These are phyloP conservation scores for Alethe diademata DNA, from an alignment of 2,113 vertebrate species.

Conservation along the genomic window DNA sequence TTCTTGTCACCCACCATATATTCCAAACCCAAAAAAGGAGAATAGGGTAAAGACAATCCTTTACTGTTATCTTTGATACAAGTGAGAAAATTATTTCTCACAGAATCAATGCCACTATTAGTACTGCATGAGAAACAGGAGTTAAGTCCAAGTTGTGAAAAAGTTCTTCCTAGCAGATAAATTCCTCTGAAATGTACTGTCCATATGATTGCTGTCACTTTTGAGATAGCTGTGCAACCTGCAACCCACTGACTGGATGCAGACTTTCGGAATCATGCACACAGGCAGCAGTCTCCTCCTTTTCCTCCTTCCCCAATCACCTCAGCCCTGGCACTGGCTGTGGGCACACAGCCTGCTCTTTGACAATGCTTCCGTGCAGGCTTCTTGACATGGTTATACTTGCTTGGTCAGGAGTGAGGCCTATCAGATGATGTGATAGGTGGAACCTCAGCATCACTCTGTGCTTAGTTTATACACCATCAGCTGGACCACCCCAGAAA, in stretches of 20 bases:
- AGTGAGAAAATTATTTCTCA: not conserved
- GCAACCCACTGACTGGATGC: not conserved
- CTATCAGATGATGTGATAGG: not conserved
- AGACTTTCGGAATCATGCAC: not conserved
- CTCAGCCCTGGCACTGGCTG: not conserved
- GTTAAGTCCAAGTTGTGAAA: not conserved
- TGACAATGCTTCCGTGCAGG: not conserved
- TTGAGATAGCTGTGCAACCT: not conserved
- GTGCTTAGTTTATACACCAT: not conserved
- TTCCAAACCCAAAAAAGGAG: not conserved
- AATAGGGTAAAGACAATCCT: accelerated
- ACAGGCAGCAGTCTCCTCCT: not conserved
- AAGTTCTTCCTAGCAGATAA: not conserved
- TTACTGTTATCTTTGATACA: not conserved
- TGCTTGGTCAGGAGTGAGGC: not conserved
- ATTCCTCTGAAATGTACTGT: not conserved
- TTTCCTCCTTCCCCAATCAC: not conserved
- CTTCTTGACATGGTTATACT: not conserved
- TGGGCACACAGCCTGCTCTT: not conserved
- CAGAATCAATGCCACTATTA: not conserved
- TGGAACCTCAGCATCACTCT: not conserved
- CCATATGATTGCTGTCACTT: not conserved
- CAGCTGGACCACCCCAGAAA: not conserved
- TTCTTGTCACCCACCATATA: not conserved
- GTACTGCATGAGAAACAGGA: not conserved